A percentile compares a stretch with the other conserved stretches of the same genome.
Conservation (phyloP, 2,888 invertebrate genomes). For the Athalia circularis region DNA sequence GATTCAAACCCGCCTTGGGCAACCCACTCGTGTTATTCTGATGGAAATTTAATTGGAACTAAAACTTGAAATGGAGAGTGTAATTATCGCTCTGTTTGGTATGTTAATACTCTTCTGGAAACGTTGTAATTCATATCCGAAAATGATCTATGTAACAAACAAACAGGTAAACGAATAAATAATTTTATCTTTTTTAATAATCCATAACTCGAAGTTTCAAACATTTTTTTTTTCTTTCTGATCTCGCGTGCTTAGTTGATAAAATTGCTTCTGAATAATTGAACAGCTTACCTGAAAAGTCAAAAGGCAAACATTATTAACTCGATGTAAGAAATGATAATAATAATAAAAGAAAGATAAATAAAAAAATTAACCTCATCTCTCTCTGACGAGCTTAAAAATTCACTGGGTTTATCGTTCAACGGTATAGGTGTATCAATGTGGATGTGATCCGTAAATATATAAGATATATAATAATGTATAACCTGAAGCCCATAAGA, state of each 20-base stretch:
- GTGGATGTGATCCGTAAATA: background rate
- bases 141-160: background rate
- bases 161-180: no score
- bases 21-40: constrained; percentile 31
- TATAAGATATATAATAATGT: background rate
- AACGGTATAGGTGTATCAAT: background rate
- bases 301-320: background rate
- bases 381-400: background rate
- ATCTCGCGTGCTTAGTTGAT: no score
- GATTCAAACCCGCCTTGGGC: constrained; percentile 11
- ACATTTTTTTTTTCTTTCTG: background rate
- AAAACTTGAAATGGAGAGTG: constrained; percentile 24
- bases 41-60: constrained; percentile 42
- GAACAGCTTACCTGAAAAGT: background rate
- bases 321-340: background rate
- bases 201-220: constrained; percentile 9
- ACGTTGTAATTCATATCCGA: background rate
- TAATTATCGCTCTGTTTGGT: constrained; percentile 32
- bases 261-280: constrained; percentile 24
- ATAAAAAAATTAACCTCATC: background rate
- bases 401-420: background rate
- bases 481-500: background rate
- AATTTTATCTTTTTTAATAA: constrained; percentile 1
- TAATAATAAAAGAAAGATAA: background rate
- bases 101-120: constrained; percentile 15